A percentile compares a stretch with the other conserved stretches of the same genome.
Conservation (phyloP, 2,888 invertebrate genomes). For the Euproctis similis region DNA sequence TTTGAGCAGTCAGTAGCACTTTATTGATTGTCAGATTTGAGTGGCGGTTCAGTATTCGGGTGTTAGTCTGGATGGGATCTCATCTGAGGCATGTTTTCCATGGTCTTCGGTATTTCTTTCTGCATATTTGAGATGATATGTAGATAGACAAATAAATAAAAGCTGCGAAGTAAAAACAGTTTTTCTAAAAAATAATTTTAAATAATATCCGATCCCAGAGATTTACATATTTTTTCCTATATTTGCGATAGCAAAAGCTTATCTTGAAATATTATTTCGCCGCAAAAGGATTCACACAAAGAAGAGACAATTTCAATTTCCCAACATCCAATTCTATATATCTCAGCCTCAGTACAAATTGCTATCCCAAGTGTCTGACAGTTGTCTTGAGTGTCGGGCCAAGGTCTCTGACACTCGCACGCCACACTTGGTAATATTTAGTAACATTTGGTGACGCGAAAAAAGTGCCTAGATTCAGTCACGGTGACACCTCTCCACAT, state of each 20-base stretch:
- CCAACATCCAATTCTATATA: slow-evolving; percentile 14
- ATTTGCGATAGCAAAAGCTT: slow-evolving; percentile 4
- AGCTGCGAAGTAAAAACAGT: too few species aligned
- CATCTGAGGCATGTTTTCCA: too few species aligned
- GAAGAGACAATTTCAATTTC: slow-evolving; percentile 23
- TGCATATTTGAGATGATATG: too few species aligned
- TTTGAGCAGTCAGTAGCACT: too few species aligned
- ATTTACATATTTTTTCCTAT: too few species aligned
- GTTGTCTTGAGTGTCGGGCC: slow-evolving; percentile 11
- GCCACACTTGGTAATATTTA: slow-evolving; percentile 15
- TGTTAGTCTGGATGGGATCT: too few species aligned
- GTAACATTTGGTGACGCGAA: slow-evolving; percentile 15
- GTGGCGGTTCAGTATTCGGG: too few species aligned
- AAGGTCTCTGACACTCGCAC: slow-evolving; percentile 15
- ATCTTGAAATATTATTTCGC: neutral
- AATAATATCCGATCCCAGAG: too few species aligned
- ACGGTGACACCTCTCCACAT: slow-evolving; percentile 2
- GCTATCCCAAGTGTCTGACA: slow-evolving; percentile 15
- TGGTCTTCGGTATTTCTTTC: too few species aligned
- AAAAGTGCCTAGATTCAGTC: slow-evolving; percentile 19
- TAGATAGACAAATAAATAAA: too few species aligned
- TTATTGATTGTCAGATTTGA: too few species aligned
- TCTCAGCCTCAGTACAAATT: slow-evolving; percentile 19
- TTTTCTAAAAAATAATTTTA: too few species aligned
- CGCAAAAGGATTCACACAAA: neutral